A percentile compares a stretch with the other conserved stretches of the same genome.
phyloP scores from a whole-genome alignment of 2,797 vertebrate species.

The Aotus griseimembra region DNA sequence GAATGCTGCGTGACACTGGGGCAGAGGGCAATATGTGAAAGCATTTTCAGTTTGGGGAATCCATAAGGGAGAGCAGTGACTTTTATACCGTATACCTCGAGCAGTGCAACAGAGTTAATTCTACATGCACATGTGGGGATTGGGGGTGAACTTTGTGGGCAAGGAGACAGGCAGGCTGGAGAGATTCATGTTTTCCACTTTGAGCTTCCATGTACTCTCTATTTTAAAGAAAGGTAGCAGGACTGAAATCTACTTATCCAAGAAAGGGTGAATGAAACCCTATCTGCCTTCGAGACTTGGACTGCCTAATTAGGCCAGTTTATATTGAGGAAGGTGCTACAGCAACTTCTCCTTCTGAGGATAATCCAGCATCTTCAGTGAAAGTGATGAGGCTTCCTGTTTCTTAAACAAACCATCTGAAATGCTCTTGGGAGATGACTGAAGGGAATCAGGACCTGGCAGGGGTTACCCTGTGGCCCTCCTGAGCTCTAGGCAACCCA shows the following conservation, averaged over 20 bases:
- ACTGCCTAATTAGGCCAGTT: not conserved
- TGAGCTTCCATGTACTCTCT: not conserved
- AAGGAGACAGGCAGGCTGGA: not conserved
- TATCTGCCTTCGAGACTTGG: not conserved
- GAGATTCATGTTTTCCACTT: not conserved
- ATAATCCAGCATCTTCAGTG: not conserved
- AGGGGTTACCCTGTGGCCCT: not conserved
- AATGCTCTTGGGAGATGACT: not conserved
- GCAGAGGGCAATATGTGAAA: fast-evolving
- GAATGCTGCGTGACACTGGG: not conserved
- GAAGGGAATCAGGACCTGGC: not conserved
- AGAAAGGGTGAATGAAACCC: not conserved
- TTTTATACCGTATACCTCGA: fast-evolving
- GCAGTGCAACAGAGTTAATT: not conserved
- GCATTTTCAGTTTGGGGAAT: not conserved
- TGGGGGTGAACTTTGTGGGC: fast-evolving
- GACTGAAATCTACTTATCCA: not conserved
- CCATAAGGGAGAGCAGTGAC: not conserved
- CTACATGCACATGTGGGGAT: not conserved
- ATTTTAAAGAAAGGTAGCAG: not conserved
- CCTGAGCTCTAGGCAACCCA: not conserved
- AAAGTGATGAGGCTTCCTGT: conserved; percentile 36
- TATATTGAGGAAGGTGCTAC: not conserved
- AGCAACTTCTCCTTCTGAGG: conserved; percentile 30
- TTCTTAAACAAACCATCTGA: not conserved